A percentile compares a stretch with the other conserved stretches of the same genome.
These are phyloP conservation scores for honey bee (Apis mellifera) DNA, from an alignment of 1,140 invertebrate genomes.

Conservation along the genomic window DNA sequence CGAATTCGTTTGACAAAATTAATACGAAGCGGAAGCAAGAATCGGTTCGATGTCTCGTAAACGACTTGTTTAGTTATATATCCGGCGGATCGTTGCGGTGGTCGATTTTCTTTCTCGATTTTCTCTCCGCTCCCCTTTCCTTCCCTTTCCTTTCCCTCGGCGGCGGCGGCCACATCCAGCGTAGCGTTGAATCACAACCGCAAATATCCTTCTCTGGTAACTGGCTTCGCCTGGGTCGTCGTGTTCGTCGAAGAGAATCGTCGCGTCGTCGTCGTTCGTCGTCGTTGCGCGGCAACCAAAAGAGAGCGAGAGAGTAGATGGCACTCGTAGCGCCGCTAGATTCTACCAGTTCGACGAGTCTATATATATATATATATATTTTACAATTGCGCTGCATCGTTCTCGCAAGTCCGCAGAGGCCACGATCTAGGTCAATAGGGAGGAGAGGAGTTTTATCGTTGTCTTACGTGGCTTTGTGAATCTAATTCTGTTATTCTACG, in stretches of 20 bases:
- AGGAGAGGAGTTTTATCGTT: conserved; percentile 44
- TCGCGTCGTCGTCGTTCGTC: neutral
- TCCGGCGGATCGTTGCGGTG: conserved; percentile 54
- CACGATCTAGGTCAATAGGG: conserved; percentile 66
- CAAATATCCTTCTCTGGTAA: conserved; percentile 69
- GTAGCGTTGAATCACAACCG: conserved; percentile 68
- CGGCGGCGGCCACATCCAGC: conserved; percentile 16
- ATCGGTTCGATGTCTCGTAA: conserved; percentile 14
- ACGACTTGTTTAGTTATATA: conserved; percentile 42
- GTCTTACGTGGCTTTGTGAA: conserved; percentile 6
- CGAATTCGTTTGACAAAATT: too few relatives aligned
- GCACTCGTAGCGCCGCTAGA: neutral
- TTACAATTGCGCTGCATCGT: neutral
- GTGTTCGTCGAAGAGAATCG: conserved; percentile 19
- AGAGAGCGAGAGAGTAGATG: conserved; percentile 8
- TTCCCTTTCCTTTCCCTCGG: conserved; percentile 9
- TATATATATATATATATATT: neutral
- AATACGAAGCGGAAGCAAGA: neutral
- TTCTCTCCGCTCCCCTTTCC: conserved; percentile 13
- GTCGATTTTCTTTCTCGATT: conserved; percentile 58
- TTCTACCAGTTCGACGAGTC: conserved; percentile 8
- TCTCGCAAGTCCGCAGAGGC: conserved; percentile 29
- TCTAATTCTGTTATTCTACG: neutral
- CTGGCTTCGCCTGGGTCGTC: conserved; percentile 36
- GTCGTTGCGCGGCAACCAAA: neutral